Percentiles rank a stretch among this genome's conserved stretches.
These are phyloP conservation scores for Drepanosiphum platanoidis DNA, from an alignment of 2,888 invertebrate genomes.

Conservation along the genomic window DNA sequence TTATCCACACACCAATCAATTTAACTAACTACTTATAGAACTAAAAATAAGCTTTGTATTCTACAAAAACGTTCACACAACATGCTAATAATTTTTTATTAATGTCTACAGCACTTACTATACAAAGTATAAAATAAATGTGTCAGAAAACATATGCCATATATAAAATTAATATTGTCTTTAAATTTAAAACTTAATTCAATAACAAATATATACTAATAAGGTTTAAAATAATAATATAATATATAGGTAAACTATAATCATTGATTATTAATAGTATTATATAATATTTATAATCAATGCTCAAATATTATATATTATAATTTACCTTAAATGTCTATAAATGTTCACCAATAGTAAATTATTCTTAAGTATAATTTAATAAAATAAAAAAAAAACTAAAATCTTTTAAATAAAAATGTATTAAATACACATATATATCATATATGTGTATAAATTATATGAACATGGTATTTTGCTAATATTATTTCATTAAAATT, in stretches of 20 bases:
- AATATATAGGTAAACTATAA: background rate
- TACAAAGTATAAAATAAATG: conserved; percentile 17
- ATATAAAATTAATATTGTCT: background rate
- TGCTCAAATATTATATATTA: background rate
- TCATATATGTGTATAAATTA: too few species aligned
- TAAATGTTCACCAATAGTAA: too few species aligned
- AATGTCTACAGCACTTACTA: background rate
- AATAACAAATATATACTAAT: background rate
- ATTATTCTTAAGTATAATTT: background rate
- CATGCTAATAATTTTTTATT: conserved; percentile 46
- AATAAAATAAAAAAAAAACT: too few species aligned
- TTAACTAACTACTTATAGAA: conserved; percentile 38
- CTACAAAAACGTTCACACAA: conserved; percentile 33
- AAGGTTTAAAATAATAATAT: too few species aligned
- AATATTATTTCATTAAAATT: background rate
- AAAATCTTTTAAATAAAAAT: too few species aligned
- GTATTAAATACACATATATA: too few species aligned
- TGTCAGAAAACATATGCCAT: conserved; percentile 47
- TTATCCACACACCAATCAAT: conserved; percentile 33
- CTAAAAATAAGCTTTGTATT: conserved; percentile 39
- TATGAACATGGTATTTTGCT: background rate
- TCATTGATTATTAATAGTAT: too few species aligned
- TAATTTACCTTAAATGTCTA: too few species aligned
- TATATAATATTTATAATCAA: too few species aligned
- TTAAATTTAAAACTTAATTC: background rate